phyloP scores from a whole-genome alignment of 2,888 invertebrate species.

The Dicranocentrus wangi region DNA sequence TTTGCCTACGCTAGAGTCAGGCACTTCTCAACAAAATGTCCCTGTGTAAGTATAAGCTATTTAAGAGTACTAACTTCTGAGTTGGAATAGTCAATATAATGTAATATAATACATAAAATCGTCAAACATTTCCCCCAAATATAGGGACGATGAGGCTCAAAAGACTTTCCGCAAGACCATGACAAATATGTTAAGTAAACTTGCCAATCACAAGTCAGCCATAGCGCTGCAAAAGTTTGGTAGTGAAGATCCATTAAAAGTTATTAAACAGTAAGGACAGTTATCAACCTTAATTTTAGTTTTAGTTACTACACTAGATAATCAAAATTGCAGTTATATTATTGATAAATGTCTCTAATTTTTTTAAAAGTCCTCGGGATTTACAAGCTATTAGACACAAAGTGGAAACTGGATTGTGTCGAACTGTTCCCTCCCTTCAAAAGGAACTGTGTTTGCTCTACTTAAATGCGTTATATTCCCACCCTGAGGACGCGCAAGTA shows the following conservation, averaged over 20 bases:
- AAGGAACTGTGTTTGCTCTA: slow-evolving; percentile 16
- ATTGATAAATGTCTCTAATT: no score
- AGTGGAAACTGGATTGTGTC: slow-evolving; percentile 29
- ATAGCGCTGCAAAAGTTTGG: slow-evolving; percentile 17
- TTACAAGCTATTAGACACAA: slow-evolving; percentile 24
- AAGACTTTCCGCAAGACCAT: slow-evolving; percentile 33
- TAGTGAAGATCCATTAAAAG: slow-evolving; percentile 13
- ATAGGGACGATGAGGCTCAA: slow-evolving; percentile 37
- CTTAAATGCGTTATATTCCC: slow-evolving; percentile 5
- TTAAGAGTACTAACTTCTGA: background rate
- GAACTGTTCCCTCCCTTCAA: background rate
- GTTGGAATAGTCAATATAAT: background rate
- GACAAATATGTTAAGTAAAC: slow-evolving; percentile 4
- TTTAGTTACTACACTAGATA: background rate
- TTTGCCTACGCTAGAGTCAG: slow-evolving; percentile 23
- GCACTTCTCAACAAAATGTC: slow-evolving; percentile 2
- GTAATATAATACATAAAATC: background rate
- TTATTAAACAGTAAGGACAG: slow-evolving; percentile 33
- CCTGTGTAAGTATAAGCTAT: slow-evolving; percentile 20
- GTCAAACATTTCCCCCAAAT: background rate
- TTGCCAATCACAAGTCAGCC: slow-evolving; percentile 4
- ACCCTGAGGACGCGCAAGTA: background rate
- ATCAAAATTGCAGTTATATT: no score
- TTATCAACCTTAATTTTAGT: background rate
- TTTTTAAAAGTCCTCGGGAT: slow-evolving; percentile 22